Evolutionary conservation across 2,113 vertebrate genomes (phyloP), one percentile per base, ranked within the genome.

Genomic region (Sinocyclocheilus maitianheensis): DNA sequence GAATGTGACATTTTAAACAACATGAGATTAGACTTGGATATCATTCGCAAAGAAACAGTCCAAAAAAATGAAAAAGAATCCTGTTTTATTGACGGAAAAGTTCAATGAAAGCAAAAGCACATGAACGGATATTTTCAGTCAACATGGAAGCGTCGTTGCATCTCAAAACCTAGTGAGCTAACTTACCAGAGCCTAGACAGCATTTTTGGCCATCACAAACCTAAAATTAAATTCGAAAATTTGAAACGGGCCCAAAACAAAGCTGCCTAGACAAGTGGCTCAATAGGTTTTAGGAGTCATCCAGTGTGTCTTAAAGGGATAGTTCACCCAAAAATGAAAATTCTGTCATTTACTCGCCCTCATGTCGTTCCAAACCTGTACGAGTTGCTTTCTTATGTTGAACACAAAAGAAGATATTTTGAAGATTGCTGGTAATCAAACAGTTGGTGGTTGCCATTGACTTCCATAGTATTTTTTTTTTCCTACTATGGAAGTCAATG

Each of bases 91-190:
- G 26, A 37, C 1, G 8, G 40, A 16, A 46, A 65, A 11, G 13
- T 13, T 81, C 26, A 81, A 48, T 65, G 14, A 65, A 81, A 46
- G 79, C 11, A 80, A 80, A 34, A 48, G 26, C 18, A 58, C 20
- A 14, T 48, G 22, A 24, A 22, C 3, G n/a, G n/a, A 4, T 62
- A 65, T 81, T 81, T 48, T 14, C 63, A 26, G 40, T 65, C n/a
- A 30, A 81, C 60, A 26, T 10, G 60, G 60, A 65, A 12, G 40
- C 40, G 20, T 24, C 22, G 34, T 10, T 43, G 34, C 0, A 16
- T 79, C 11, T 8, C 22, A 79, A 22, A 58, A 40, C 20, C 5
- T 62, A 16, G 30, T 24, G 5, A 40, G 18, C 10, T 40, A 40
- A 16, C 1, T 43, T 22, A 22, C 22, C 3, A 46, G 46, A 46